A percentile compares a stretch with the other conserved stretches of the same genome.
phyloP scores from a whole-genome alignment of 2,113 vertebrate genomes.

The Tringa solitaria region DNA sequence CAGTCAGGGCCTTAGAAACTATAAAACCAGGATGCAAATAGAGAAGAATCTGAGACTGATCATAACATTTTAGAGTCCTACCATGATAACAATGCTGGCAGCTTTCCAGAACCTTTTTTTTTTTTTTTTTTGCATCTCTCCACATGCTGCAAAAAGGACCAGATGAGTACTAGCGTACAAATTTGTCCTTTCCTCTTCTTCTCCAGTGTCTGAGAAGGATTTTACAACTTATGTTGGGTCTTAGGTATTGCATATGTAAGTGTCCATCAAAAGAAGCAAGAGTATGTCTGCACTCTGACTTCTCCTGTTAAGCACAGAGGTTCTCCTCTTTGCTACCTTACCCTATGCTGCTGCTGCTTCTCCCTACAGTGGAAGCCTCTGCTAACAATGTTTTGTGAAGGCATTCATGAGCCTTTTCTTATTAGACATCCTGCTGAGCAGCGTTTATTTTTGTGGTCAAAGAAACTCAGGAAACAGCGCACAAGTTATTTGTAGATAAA shows the following conservation, averaged over 20 bases:
- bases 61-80: neutral
- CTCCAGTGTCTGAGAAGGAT: neutral
- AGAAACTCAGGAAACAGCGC: neutral
- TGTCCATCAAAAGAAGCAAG: neutral
- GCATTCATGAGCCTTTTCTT: neutral
- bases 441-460: neutral
- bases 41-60: neutral
- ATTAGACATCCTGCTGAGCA: neutral
- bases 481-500: neutral
- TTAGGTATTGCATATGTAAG: neutral
- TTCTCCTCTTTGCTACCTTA: neutral
- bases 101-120: neutral
- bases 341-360: neutral
- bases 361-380: neutral
- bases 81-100: neutral
- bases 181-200: neutral
- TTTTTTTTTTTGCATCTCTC: neutral
- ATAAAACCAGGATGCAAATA: neutral
- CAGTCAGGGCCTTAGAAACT: neutral
- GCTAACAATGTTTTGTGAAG: neutral
- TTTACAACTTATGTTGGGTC: neutral
- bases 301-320: neutral
- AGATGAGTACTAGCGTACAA: neutral
- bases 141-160: accelerated
- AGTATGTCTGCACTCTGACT: neutral